These are phyloP conservation scores for Meandrusa payeni DNA, from an alignment of 2,888 invertebrate species.

Conservation along the genomic window DNA sequence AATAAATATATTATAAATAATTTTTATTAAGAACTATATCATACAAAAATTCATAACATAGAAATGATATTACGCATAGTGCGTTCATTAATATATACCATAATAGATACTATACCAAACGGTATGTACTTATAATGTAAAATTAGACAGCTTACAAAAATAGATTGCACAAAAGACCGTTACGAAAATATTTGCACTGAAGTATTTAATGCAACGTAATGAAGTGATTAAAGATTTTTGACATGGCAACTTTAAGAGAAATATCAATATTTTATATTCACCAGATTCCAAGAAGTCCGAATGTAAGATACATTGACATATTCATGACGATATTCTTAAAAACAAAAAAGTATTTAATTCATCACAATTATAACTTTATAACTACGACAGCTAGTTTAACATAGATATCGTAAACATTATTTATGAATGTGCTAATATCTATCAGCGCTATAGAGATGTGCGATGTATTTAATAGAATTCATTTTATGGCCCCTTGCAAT, in stretches of 20 bases:
- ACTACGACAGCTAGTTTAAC: conserved; percentile 18
- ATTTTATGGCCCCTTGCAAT: conserved; percentile 69
- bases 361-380: conserved; percentile 18
- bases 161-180: conserved; percentile 70
- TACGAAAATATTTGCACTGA: conserved; percentile 63
- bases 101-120: conserved; percentile 39
- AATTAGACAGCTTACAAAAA: conserved; percentile 71
- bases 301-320: too few species aligned
- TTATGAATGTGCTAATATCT: conserved; percentile 17
- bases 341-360: conserved; percentile 16
- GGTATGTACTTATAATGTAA: conserved; percentile 41
- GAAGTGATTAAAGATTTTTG: conserved; percentile 18
- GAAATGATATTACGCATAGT: conserved; percentile 65
- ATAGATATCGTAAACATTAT: conserved; percentile 5
- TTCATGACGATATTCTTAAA: conserved; percentile 12
- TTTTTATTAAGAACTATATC: conserved; percentile 66
- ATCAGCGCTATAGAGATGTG: conserved; percentile 29
- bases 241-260: conserved; percentile 16
- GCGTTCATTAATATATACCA: conserved; percentile 40
- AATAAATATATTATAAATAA: conserved; percentile 72
- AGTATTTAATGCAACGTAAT: conserved; percentile 37
- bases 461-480: conserved; percentile 36
- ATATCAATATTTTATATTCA: conserved; percentile 13
- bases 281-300: too few species aligned
- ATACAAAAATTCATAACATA: conserved; percentile 72